Base-by-base conservation (phyloP, 92 coral and sea anemone genomes). In the Palythoa heliodiscus region DNA sequence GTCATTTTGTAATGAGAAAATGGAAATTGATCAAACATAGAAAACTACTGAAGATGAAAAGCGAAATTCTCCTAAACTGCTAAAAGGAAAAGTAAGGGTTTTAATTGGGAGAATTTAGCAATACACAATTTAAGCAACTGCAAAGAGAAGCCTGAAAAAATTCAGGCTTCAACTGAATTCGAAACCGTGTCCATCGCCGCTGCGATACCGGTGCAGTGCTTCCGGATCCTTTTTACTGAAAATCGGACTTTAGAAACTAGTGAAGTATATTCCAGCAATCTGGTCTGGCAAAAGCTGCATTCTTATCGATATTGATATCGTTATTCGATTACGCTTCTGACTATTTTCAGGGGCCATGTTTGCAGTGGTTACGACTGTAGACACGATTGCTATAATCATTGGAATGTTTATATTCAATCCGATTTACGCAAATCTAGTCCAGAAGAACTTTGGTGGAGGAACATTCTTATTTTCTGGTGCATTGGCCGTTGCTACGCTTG, bases 391-490 rank as follows among this genome's bases (percentile, higher is more conserved):
- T 20, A 2, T 79, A 22, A 55, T 69, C 39, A 3, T 79, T 3
- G 84, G 84, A 64, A 63, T 43, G 73, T 79, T 79, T 24, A 79
- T 79, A 72, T 79, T 79, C 73, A 79, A 79, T 57, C 72, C 52
- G 0, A 43, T 79, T 16, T 79, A 79, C 39, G 73, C 73, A 17
- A 73, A 11, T 11, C 25, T 79, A 16, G 84, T 79, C 14, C 6
- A 79, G 73, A 11, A 19, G 58, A 43, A 79, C 73, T 79, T 79
- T 50, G 61, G 84, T 10, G 73, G 84, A 79, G 84, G 84, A 64
- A 79, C 84, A 11, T 79, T 79, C 8, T 64, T 79, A 29, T 3
- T 79, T n/a, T 79, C 84, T 11, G 84, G 38, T n/a, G 84, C 73
- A 16, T 12, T 79, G 20, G 73, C 84, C 5, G 13, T 79, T 2